A percentile compares a stretch with the other conserved stretches of the same genome.
These are phyloP conservation scores for Sebastes oblongus DNA, from an alignment of 2,797 vertebrate genomes.

Conservation along the genomic window DNA sequence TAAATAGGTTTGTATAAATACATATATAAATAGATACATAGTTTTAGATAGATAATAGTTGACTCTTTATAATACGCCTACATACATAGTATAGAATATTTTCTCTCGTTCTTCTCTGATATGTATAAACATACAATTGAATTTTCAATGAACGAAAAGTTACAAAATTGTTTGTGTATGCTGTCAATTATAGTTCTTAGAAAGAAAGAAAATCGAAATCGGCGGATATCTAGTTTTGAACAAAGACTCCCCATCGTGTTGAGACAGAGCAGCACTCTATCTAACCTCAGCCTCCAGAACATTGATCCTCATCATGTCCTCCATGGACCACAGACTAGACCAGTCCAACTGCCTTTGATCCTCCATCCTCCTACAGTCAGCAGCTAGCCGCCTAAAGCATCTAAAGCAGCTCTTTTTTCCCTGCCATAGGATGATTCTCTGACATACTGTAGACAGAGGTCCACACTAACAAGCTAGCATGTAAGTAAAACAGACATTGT, in stretches of 20 bases:
- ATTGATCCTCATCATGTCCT: conserved; percentile 22
- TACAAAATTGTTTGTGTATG: background rate
- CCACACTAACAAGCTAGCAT: background rate
- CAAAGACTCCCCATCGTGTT: background rate
- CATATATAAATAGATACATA: background rate
- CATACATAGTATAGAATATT: background rate
- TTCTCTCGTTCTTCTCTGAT: background rate
- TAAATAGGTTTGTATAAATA: background rate
- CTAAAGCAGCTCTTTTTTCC: conserved; percentile 6
- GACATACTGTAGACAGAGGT: background rate
- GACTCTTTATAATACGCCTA: background rate
- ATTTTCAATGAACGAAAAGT: background rate
- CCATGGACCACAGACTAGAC: background rate
- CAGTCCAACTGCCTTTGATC: conserved; percentile 26
- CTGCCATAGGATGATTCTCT: conserved; percentile 10
- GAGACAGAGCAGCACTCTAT: background rate
- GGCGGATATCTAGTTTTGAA: background rate
- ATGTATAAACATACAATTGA: background rate
- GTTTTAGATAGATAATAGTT: background rate
- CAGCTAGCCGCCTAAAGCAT: conserved; percentile 14
- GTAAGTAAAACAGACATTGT: conserved; percentile 1
- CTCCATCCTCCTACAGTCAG: conserved; percentile 18
- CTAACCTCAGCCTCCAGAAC: background rate
- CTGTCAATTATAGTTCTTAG: background rate
- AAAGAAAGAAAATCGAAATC: background rate